Evolutionary conservation across 2,113 vertebrate genomes (phyloP).

Genomic region (Strix aluco): DNA sequence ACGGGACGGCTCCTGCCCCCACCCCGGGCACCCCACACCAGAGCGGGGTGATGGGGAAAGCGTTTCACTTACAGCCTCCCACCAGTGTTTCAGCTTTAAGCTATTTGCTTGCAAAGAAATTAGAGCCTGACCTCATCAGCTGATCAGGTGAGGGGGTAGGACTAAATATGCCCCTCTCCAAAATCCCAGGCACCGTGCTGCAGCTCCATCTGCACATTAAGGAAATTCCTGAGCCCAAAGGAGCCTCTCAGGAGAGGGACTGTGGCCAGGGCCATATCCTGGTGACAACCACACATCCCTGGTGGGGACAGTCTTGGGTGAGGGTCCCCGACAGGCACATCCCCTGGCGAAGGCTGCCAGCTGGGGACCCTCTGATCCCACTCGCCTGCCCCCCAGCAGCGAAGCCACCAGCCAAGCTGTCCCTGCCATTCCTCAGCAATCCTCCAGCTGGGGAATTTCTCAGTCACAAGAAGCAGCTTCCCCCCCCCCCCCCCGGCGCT

Average conservation of each 20-base stretch:
- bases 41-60: neutral
- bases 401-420: rapidly evolving
- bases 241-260: neutral
- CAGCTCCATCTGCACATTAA: rapidly evolving
- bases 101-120: neutral
- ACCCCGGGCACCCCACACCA: rapidly evolving
- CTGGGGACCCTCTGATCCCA: neutral
- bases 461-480: neutral
- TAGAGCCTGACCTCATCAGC: rapidly evolving
- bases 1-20: neutral
- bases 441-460: neutral
- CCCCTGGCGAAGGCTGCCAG: rapidly evolving
- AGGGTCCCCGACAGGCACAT: rapidly evolving
- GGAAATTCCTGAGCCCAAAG: constrained; percentile 5
- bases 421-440: neutral
- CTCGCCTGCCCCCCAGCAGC: neutral
- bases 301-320: rapidly evolving
- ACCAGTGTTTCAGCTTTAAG: neutral
- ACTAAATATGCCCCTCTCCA: neutral
- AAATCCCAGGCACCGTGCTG: rapidly evolving
- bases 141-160: neutral
- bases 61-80: neutral
- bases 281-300: rapidly evolving
- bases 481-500: neutral
- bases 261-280: rapidly evolving